A percentile compares a stretch with the other conserved stretches of the same genome.
Evolutionary conservation across 2,113 vertebrate genomes (phyloP).

Genomic region (Cisticola juncidis): DNA sequence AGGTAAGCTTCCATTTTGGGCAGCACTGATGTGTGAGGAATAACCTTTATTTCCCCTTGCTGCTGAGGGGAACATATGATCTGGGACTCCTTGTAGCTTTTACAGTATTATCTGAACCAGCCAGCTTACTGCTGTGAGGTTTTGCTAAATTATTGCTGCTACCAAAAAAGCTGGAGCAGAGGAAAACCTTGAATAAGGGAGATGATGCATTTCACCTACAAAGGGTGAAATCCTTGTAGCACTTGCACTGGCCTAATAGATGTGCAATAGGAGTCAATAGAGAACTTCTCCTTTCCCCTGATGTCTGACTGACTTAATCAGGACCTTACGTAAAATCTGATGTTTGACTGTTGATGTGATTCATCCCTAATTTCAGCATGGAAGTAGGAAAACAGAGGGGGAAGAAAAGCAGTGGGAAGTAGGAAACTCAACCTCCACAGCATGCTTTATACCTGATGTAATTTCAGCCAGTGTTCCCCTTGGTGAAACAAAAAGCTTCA

Average conservation of each 20-base stretch:
- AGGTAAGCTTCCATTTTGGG: not conserved
- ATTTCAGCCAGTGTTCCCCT: not conserved
- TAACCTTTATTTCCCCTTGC: not conserved
- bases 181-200: not conserved
- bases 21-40: not conserved
- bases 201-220: not conserved
- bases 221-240: not conserved
- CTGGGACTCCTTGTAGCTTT: not conserved
- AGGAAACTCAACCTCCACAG: not conserved
- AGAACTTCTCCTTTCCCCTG: not conserved
- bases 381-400: not conserved
- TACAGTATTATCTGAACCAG: not conserved
- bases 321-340: not conserved
- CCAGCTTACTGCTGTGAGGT: not conserved
- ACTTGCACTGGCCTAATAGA: not conserved
- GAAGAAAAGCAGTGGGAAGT: not conserved
- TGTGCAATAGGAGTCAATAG: not conserved
- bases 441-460: not conserved
- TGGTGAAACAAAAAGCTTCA: not conserved
- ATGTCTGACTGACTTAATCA: not conserved
- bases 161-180: not conserved
- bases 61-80: not conserved
- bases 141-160: not conserved
- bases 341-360: not conserved
- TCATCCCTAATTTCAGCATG: not conserved